Percentiles rank a stretch among this genome's conserved stretches.
Conservation (phyloP, 1,140 invertebrate species). For the Ladona fulva region DNA sequence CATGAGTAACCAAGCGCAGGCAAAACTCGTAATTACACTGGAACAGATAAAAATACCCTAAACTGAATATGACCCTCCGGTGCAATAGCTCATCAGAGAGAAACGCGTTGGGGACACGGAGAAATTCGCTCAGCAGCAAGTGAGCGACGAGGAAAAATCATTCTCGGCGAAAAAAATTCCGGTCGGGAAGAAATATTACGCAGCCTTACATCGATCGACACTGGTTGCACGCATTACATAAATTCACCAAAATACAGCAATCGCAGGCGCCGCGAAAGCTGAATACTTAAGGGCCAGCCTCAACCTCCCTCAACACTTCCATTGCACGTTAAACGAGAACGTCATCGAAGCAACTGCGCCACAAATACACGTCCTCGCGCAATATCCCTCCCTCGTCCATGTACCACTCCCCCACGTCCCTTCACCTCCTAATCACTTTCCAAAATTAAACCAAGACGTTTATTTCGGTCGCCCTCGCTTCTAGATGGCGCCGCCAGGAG, state of each 20-base stretch:
- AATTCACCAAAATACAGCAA: background rate
- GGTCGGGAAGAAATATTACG: background rate
- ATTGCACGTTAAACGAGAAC: background rate
- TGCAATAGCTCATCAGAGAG: too few relatives aligned
- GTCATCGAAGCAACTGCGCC: background rate
- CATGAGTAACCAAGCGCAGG: background rate
- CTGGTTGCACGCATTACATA: background rate
- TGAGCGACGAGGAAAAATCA: too few relatives aligned
- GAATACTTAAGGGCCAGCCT: too few relatives aligned
- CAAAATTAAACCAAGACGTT: constrained; percentile 18
- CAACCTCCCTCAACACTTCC: background rate
- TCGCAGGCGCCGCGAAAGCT: background rate
- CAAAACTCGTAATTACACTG: background rate
- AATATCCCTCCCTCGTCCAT: background rate
- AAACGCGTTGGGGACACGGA: too few relatives aligned
- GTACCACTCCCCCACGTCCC: background rate
- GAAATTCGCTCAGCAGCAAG: too few relatives aligned
- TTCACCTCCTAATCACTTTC: constrained; percentile 17
- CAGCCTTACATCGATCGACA: background rate
- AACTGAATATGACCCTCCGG: too few relatives aligned
- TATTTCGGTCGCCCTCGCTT: constrained; percentile 12
- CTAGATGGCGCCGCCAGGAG: background rate
- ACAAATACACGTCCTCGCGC: background rate
- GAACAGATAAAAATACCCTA: background rate
- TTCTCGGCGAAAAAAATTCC: too few relatives aligned